phyloP scores from a whole-genome alignment of 2,888 invertebrate species.

The Sinohyriopsis cumingii region DNA sequence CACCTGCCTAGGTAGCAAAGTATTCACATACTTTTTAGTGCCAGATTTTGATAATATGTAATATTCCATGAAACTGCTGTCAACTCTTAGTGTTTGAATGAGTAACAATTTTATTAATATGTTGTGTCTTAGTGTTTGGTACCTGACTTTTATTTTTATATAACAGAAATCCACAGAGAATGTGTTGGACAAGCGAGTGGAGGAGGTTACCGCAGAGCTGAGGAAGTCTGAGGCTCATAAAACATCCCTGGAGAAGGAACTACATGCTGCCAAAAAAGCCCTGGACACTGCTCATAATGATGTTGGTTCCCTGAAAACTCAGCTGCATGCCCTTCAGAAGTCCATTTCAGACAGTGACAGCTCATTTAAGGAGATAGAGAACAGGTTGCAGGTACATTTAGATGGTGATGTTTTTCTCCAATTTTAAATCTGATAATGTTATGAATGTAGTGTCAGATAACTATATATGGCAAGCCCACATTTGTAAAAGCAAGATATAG shows the following conservation, averaged over 20 bases:
- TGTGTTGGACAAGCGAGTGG: slow-evolving; percentile 63
- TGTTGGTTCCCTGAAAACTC: slow-evolving; percentile 77
- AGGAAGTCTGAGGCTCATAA: slow-evolving; percentile 58
- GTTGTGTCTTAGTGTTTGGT: neutral
- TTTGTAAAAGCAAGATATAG: too few relatives aligned
- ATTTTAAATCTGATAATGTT: too few relatives aligned
- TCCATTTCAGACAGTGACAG: slow-evolving; percentile 50
- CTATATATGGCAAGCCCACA: too few relatives aligned
- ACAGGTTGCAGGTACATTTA: slow-evolving; percentile 74
- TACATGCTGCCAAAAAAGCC: slow-evolving; percentile 67
- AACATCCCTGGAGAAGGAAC: slow-evolving; percentile 33
- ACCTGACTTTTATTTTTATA: slow-evolving; percentile 1
- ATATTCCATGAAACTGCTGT: too few relatives aligned
- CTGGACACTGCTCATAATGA: slow-evolving; percentile 74
- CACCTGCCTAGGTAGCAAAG: too few relatives aligned
- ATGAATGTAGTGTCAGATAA: too few relatives aligned
- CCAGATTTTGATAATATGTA: too few relatives aligned
- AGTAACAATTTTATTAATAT: too few relatives aligned
- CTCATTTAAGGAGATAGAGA: slow-evolving; percentile 71
- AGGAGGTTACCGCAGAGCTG: slow-evolving; percentile 74
- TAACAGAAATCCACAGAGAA: slow-evolving; percentile 52
- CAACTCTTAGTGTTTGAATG: too few relatives aligned
- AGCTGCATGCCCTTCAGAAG: slow-evolving; percentile 61
- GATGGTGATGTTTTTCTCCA: neutral
- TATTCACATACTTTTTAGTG: too few relatives aligned